Conservation (phyloP, 2,113 vertebrate genomes). For the Cavia porcellus region DNA sequence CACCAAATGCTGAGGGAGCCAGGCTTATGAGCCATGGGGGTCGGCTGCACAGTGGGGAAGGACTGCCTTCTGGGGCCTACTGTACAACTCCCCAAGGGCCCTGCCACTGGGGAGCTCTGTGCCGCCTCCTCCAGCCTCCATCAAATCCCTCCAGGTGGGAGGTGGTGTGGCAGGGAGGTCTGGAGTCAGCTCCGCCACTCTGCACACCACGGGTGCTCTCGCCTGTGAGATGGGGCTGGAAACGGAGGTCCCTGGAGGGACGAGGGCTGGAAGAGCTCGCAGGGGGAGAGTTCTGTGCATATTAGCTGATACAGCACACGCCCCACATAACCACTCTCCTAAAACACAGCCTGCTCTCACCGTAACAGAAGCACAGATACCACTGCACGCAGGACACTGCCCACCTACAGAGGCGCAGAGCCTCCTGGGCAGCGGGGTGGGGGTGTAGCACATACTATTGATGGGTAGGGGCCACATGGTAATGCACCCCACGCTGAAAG, state of each 20-base stretch:
- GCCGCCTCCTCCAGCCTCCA: neutral
- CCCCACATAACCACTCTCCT: neutral
- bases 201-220: neutral
- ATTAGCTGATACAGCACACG: neutral
- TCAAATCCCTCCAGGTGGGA: neutral
- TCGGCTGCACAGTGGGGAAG: rapidly evolving
- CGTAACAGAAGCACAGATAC: neutral
- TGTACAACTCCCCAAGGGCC: no score
- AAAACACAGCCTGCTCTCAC: neutral
- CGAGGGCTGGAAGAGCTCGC: neutral
- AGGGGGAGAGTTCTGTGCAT: neutral
- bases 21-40: neutral
- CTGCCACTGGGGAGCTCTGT: neutral
- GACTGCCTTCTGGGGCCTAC: neutral
- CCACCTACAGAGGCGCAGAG: neutral
- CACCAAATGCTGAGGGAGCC: neutral
- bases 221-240: neutral
- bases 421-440: rapidly evolving
- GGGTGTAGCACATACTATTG: rapidly evolving
- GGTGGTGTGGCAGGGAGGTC: neutral
- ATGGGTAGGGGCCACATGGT: neutral
- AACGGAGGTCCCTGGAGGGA: neutral
- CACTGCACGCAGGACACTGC: rapidly evolving
- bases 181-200: neutral
- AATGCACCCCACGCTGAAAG: rapidly evolving